Base-by-base conservation (phyloP, 2,113 vertebrate genomes). In the Piprites chloris region DNA sequence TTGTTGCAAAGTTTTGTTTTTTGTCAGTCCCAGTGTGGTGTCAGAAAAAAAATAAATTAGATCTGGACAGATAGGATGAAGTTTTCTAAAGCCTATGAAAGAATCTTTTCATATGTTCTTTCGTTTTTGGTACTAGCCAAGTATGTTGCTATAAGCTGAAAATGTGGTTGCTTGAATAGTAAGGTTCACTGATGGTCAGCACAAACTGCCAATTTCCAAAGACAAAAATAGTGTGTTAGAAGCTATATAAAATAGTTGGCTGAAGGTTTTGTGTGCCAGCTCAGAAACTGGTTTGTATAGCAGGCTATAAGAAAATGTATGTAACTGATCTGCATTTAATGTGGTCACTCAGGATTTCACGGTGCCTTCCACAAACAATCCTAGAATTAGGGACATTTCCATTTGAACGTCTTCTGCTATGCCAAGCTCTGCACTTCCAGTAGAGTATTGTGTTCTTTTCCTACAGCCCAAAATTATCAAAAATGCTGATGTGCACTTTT, bases 111-210 rank as follows among this genome's bases (percentile, higher is more conserved):
- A 12, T 87, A 44, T 7, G 9, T 33, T 5, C 14, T 67, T 75
- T 53, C 89, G 62, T 20, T 78, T 87, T 91, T 83, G 77, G 24
- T 67, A 66, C 76, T 72, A 42, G 75, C n/a, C 59, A 94, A 92
- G 75, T 56, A 28, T 23, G 59, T 63, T 88, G 72, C 82, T 85
- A 81, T 4, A 11, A 95, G 50, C 56, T 86, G 73, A 80, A 95
- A 91, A 88, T 88, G 83, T 67, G 81, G 91, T 91, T 94, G 30
- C 47, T 94, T 84, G 96, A 96, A 95, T 89, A 89, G 35, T 55
- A 87, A 88, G 69, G 52, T 93, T 97, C 75, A 47, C 73, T 87
- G 63, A 65, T 91, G 88, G 80, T 94, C 77, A 74, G 5, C 3
- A 2, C 83, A 94, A 96, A 85, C 85, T 95, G 88, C 80, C 73